phyloP scores from a whole-genome alignment of 1,140 invertebrate species.

The Eubasilissa regina region DNA sequence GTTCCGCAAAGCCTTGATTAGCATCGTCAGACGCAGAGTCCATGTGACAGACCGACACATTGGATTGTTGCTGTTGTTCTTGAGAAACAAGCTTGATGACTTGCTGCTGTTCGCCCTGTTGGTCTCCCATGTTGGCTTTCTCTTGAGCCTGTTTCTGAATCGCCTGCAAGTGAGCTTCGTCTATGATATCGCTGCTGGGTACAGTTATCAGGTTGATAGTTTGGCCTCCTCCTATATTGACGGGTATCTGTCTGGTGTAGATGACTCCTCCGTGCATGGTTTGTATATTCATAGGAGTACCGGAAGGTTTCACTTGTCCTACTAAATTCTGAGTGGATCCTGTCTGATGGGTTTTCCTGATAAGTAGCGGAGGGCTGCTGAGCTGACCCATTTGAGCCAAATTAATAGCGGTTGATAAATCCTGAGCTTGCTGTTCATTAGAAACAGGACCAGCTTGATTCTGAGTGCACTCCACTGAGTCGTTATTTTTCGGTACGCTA shows the following conservation, averaged over 20 bases:
- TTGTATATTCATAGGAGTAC: conserved; percentile 71
- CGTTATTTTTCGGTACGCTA: conserved; percentile 44
- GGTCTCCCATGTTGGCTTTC: conserved; percentile 44
- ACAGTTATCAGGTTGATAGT: conserved; percentile 76
- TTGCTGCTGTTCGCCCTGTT: conserved; percentile 63
- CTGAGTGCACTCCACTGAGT: conserved; percentile 60
- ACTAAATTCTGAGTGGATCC: conserved; percentile 66
- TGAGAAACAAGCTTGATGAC: conserved; percentile 70
- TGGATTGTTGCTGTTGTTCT: conserved; percentile 51
- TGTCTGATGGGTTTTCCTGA: conserved; percentile 65
- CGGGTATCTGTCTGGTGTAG: conserved; percentile 75
- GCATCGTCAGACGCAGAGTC: conserved; percentile 50
- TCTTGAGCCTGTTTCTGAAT: conserved; percentile 57
- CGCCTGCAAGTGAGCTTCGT: conserved; percentile 62
- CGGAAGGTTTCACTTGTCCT: conserved; percentile 69
- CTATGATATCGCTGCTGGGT: conserved; percentile 67
- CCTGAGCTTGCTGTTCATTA: conserved; percentile 42
- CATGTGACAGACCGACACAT: conserved; percentile 35
- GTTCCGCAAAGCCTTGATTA: conserved; percentile 50
- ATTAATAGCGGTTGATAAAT: conserved; percentile 60
- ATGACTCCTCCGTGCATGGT: conserved; percentile 77
- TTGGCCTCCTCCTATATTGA: conserved; percentile 72
- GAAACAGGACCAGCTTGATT: conserved; percentile 57
- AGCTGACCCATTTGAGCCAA: conserved; percentile 68
- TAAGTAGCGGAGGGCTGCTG: conserved; percentile 66